Evolutionary conservation across 1,140 invertebrate genomes (phyloP).

Genomic region (Caenorhabditis latens): DNA sequence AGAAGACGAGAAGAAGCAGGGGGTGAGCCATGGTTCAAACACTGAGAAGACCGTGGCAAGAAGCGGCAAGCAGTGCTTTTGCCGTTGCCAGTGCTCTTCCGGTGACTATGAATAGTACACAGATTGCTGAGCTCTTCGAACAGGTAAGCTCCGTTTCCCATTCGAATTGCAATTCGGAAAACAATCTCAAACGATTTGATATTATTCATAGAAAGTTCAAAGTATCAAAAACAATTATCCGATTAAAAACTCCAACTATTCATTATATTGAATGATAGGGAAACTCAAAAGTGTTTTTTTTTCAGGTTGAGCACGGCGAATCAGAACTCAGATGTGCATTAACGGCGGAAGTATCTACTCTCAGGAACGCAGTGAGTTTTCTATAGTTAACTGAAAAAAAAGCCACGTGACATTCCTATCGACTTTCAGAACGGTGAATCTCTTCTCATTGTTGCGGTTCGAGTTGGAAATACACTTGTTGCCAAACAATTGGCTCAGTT

Average conservation of each 20-base stretch:
- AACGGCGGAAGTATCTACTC: conserved; percentile 13
- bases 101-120: conserved; percentile 60
- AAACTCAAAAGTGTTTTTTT: not conserved
- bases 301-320: conserved; percentile 56
- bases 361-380: conserved; percentile 59
- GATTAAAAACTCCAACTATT: too few species aligned
- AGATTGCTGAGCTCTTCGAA: conserved; percentile 66
- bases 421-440: conserved; percentile 72
- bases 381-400: not conserved
- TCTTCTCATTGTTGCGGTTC: conserved; percentile 73
- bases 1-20: conserved; percentile 43
- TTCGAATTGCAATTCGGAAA: not conserved
- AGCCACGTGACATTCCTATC: not conserved
- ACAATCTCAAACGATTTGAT: too few species aligned
- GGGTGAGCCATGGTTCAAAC: conserved; percentile 46
- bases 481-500: conserved; percentile 64
- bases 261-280: not conserved
- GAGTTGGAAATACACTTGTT: conserved; percentile 69
- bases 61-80: conserved; percentile 62
- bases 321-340: conserved; percentile 24
- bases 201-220: not conserved
- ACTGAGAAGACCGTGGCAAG: conserved; percentile 62
- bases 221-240: not conserved
- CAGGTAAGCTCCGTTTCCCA: conserved; percentile 41
- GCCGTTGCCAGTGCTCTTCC: conserved; percentile 66